These are phyloP conservation scores for Rhabditophanes sp. DNA, from an alignment of 2,888 invertebrate species.

Conservation along the genomic window DNA sequence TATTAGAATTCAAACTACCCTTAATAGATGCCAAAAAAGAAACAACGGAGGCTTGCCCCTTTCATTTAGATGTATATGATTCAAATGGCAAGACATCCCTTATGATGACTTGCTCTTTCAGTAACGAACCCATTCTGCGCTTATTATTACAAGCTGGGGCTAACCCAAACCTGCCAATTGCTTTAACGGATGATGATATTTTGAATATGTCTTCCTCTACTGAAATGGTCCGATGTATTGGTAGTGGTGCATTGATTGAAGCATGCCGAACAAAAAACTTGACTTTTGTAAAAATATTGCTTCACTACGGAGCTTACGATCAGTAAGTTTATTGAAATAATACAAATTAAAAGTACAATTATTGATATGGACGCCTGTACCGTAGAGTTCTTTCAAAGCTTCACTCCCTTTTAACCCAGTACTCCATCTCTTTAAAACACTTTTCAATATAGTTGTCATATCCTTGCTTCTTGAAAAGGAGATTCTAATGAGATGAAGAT, in stretches of 20 bases:
- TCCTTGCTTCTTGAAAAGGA: too few relatives aligned
- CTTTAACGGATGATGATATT: conserved; percentile 45
- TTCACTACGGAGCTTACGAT: conserved; percentile 69
- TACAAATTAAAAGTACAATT: too few relatives aligned
- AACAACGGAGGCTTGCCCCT: conserved; percentile 12
- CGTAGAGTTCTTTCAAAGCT: too few relatives aligned
- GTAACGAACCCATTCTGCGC: conserved; percentile 46
- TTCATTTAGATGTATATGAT: conserved; percentile 37
- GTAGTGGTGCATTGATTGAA: conserved; percentile 53
- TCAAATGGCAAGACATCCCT: conserved; percentile 35
- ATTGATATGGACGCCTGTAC: too few relatives aligned
- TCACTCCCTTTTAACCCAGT: too few relatives aligned
- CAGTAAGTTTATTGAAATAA: conserved; percentile 5
- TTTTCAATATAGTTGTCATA: too few relatives aligned
- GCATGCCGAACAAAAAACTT: conserved; percentile 58
- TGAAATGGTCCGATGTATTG: conserved; percentile 26
- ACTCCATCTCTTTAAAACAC: too few relatives aligned
- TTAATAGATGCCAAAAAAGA: conserved; percentile 13
- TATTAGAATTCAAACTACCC: conserved; percentile 15
- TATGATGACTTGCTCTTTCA: conserved; percentile 25
- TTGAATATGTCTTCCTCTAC: conserved; percentile 8
- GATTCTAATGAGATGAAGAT: too few relatives aligned
- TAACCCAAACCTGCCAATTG: conserved; percentile 59
- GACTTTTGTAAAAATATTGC: conserved; percentile 60
- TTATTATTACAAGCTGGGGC: conserved; percentile 57